These are phyloP conservation scores for Athene cunicularia DNA, from an alignment of 2,113 vertebrate genomes.

Conservation along the genomic window DNA sequence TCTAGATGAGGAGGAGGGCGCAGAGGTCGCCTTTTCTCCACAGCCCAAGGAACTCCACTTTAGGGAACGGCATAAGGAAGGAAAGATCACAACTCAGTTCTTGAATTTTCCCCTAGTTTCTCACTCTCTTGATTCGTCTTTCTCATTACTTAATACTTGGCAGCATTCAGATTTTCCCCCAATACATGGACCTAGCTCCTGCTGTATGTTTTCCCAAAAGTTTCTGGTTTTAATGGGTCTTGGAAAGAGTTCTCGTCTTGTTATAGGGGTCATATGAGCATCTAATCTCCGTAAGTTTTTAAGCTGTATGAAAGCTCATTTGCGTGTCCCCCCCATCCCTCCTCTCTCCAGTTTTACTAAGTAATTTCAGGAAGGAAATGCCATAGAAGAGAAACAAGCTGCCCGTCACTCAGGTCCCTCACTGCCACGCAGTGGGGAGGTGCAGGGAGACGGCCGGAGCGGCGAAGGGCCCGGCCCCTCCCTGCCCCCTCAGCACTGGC, in stretches of 20 bases:
- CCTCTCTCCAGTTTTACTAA: not conserved
- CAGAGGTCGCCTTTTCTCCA: not conserved
- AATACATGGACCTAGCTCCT: not conserved
- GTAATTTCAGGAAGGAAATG: not conserved
- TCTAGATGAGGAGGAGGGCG: not conserved
- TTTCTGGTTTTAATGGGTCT: conserved; percentile 20
- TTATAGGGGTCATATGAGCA: conserved; percentile 5
- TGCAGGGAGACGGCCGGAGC: rapidly evolving
- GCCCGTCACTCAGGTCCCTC: rapidly evolving
- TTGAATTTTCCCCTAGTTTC: not conserved
- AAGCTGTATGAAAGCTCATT: conserved; percentile 14
- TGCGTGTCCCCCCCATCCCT: not conserved
- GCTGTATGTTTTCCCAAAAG: not conserved
- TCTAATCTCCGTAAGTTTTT: conserved; percentile 26
- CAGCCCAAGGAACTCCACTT: not conserved
- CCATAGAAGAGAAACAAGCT: not conserved
- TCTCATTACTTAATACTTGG: not conserved
- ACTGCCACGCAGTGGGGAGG: not conserved
- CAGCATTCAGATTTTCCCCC: not conserved
- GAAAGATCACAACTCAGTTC: not conserved
- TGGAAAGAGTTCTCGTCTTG: conserved; percentile 21
- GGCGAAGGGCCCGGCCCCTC: not conserved
- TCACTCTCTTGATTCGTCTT: not conserved
- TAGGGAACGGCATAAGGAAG: not conserved
- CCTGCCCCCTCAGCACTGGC: not conserved